Conservation (phyloP, 2,888 invertebrate species). For the Spodoptera picta region DNA sequence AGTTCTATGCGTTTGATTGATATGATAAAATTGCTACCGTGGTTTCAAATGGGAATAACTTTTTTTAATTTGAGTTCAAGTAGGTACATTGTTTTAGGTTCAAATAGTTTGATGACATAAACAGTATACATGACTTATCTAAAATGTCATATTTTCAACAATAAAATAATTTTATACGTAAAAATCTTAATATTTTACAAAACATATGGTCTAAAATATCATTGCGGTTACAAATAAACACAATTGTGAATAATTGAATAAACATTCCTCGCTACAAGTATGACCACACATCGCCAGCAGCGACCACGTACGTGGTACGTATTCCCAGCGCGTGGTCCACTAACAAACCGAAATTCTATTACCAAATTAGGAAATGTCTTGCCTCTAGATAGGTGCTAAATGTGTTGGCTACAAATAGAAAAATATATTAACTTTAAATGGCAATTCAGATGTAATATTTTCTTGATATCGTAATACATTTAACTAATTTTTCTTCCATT, state of each 20-base stretch:
- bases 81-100: too few species aligned
- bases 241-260: conserved; percentile 21
- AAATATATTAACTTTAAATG: conserved; percentile 34
- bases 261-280: conserved; percentile 53
- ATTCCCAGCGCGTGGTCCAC: conserved; percentile 79
- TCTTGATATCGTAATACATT: neutral
- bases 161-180: too few species aligned
- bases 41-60: too few species aligned
- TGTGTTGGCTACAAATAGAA: conserved; percentile 39
- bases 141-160: too few species aligned
- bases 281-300: conserved; percentile 48
- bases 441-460: neutral
- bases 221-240: neutral
- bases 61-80: too few species aligned
- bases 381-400: conserved; percentile 60
- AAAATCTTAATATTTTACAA: too few species aligned
- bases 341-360: conserved; percentile 86
- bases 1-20: too few species aligned
- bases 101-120: too few species aligned
- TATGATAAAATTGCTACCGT: too few species aligned
- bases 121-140: too few species aligned
- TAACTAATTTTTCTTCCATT: neutral
- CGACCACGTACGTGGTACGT: conserved; percentile 76
- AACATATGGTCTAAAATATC: neutral
- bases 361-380: conserved; percentile 81